Base-by-base conservation (phyloP, 2,888 invertebrate species). In the Zhuqinia jingwanae region DNA sequence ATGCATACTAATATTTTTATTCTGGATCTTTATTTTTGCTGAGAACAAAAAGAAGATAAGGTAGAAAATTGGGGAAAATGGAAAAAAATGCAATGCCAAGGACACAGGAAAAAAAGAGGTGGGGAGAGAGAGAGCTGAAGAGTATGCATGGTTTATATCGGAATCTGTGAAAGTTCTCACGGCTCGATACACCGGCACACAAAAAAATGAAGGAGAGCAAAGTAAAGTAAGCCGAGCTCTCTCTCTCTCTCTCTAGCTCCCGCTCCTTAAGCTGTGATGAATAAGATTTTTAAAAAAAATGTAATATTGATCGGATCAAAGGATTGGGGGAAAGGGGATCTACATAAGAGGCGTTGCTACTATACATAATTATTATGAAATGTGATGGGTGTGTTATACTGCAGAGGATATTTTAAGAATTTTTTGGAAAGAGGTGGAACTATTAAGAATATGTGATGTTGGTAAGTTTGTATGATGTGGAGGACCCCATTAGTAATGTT, bases 41-140 rank as follows among this genome's bases (percentile, higher is more conserved):
- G n/a, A n/a, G n/a, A n/a, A n/a, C 22, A 53, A 53, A 45, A 15
- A 53, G 27, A 30, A 53, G 1, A 17, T 73, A 47, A 36, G 5
- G 36, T 36, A 36, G 36, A 36, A 36, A 36, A 17, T 42, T 68
- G 68, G 42, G 47, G 47, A 73, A 3, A 42, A 42, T 3, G 20
- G 30, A 15, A n/a, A 68, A 63, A 17, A 30, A 65, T 45, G 75
- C 82, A 82, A 73, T 75, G 82, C 82, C 82, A 82, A 82, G 82
- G 82, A 75, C 82, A 63, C 47, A 30, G n/a, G 60, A n/a, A n/a
- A n/a, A n/a, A n/a, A n/a, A n/a, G n/a, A n/a, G n/a, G n/a, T n/a
- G n/a, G 42, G 20, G 15, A 63, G n/a, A 20, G 20, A 42, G 30
- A 2, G 2, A 47, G 45, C 1, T 36, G 8, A 6, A 36, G 8